Percentiles rank a stretch among this genome's conserved stretches.
Conservation (phyloP, 1,140 invertebrate species). For the Gryllus bimaculatus region DNA sequence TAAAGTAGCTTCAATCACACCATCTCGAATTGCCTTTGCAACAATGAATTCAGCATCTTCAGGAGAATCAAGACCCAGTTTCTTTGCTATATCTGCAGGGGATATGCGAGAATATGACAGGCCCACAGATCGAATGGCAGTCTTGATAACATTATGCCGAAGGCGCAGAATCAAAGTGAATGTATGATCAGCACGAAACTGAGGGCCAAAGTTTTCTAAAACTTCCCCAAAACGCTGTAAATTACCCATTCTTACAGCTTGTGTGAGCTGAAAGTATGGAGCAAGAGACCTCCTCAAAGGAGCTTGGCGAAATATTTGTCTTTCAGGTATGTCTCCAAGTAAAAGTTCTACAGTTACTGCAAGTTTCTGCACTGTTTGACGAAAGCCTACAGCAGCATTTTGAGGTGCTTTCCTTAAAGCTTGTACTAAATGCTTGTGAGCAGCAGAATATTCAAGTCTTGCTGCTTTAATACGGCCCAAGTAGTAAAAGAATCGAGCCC, state of each 20-base stretch:
- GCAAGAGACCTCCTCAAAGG: constrained; percentile 75
- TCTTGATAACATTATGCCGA: constrained; percentile 98
- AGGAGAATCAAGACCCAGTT: constrained; percentile 85
- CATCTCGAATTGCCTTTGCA: constrained; percentile 98
- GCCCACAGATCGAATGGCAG: constrained; percentile 93
- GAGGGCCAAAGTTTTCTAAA: constrained; percentile 76
- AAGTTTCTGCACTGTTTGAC: constrained; percentile 95
- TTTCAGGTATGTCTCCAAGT: constrained; percentile 94
- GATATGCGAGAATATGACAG: constrained; percentile 95
- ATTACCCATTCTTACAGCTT: constrained; percentile 93
- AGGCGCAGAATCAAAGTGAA: constrained; percentile 90
- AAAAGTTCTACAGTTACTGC: constrained; percentile 92
- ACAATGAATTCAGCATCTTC: constrained; percentile 99
- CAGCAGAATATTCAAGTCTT: constrained; percentile 91
- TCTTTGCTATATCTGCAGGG: constrained; percentile 85
- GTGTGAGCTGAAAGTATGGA: constrained; percentile 95
- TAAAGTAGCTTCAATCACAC: constrained; percentile 94
- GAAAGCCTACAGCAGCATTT: constrained; percentile 93
- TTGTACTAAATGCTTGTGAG: constrained; percentile 91
- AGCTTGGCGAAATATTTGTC: constrained; percentile 59
- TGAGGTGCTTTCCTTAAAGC: constrained; percentile 94
- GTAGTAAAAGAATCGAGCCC: constrained; percentile 95
- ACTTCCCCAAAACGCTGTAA: constrained; percentile 90
- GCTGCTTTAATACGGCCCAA: constrained; percentile 95
- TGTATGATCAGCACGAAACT: constrained; percentile 84